These are phyloP conservation scores for Phylloscopus whistleri DNA, from an alignment of 2,113 vertebrate genomes.

Conservation along the genomic window DNA sequence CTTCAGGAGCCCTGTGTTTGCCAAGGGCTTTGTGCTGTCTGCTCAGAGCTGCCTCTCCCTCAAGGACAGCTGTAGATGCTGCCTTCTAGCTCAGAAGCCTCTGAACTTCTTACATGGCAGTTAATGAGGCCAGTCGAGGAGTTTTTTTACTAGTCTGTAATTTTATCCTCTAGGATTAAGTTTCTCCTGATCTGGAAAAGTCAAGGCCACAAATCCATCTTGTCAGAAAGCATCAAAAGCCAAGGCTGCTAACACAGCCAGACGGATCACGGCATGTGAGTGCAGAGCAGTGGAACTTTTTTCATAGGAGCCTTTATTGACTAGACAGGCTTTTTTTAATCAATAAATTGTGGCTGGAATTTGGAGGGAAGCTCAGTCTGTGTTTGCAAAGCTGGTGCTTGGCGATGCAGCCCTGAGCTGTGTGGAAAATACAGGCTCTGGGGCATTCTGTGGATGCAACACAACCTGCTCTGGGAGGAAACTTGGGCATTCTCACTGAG, in stretches of 20 bases:
- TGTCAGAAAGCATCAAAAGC: slow-evolving; percentile 45
- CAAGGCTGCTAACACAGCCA: neutral
- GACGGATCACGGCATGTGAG: neutral
- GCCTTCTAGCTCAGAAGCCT: neutral
- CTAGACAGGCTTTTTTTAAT: slow-evolving; percentile 24
- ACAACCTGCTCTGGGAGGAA: neutral
- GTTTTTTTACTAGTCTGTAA: slow-evolving; percentile 35
- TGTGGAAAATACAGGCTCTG: neutral
- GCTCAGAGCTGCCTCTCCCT: neutral
- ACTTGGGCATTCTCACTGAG: neutral
- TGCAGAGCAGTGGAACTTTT: slow-evolving; percentile 17
- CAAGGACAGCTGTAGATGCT: slow-evolving; percentile 14
- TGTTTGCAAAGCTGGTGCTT: neutral
- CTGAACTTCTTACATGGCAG: slow-evolving; percentile 28
- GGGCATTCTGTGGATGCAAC: neutral
- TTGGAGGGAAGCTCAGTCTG: slow-evolving; percentile 6
- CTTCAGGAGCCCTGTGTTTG: neutral
- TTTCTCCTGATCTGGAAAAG: slow-evolving; percentile 53
- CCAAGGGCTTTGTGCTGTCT: slow-evolving; percentile 25
- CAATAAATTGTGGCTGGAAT: slow-evolving; percentile 32
- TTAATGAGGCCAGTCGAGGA: neutral
- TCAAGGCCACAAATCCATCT: slow-evolving; percentile 50
- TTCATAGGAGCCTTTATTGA: slow-evolving; percentile 17
- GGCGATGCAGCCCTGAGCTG: neutral
- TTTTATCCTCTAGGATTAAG: slow-evolving; percentile 40